Conservation (phyloP, 1,140 invertebrate species). For the Anastrepha obliqua region DNA sequence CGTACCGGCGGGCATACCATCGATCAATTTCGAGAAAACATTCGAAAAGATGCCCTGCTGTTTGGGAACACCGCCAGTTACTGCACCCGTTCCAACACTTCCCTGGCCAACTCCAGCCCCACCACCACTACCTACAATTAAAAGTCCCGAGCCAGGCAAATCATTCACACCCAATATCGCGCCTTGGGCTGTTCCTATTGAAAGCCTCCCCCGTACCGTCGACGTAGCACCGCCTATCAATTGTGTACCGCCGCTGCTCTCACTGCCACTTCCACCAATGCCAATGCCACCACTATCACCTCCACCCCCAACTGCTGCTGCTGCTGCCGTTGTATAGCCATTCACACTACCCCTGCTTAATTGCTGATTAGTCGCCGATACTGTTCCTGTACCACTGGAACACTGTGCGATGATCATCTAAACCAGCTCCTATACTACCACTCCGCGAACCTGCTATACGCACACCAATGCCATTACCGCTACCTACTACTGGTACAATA, state of each 20-base stretch:
- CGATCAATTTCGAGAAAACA: slow-evolving; percentile 74
- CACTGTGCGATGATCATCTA: slow-evolving; percentile 21
- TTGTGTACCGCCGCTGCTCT: background rate
- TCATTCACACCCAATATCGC: slow-evolving; percentile 52
- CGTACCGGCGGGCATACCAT: slow-evolving; percentile 76
- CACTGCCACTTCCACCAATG: no score
- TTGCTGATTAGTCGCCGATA: background rate
- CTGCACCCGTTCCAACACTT: slow-evolving; percentile 34
- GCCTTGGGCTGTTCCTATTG: slow-evolving; percentile 52
- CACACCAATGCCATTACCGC: slow-evolving; percentile 51
- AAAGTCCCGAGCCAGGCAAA: background rate
- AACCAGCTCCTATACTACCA: slow-evolving; percentile 57
- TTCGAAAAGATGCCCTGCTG: slow-evolving; percentile 72
- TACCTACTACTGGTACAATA: slow-evolving; percentile 28
- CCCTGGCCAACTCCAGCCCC: background rate
- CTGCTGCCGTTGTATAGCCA: slow-evolving; percentile 51
- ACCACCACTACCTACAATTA: background rate
- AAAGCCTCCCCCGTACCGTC: background rate
- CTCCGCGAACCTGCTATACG: slow-evolving; percentile 42
- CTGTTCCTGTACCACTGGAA: background rate
- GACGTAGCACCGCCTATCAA: background rate
- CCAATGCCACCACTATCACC: slow-evolving; percentile 56
- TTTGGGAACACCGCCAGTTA: slow-evolving; percentile 61
- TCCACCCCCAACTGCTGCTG: slow-evolving; percentile 54
- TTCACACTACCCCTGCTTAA: slow-evolving; percentile 24